Conservation (phyloP, 2,888 invertebrate species). For the Carabus problematicus region DNA sequence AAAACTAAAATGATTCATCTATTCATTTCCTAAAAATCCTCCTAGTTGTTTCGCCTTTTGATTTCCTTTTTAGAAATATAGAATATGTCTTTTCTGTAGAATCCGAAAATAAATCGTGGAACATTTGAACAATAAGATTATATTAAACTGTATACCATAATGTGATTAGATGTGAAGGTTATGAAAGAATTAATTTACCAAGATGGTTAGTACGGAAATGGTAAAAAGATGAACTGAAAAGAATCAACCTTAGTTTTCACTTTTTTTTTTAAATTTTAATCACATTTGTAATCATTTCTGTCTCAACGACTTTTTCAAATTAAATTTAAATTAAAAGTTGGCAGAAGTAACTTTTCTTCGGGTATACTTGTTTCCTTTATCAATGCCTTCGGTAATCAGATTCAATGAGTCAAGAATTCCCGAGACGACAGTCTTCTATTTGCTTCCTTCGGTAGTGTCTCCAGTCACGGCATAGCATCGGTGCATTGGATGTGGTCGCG, state of each 20-base stretch:
- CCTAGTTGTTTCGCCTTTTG: no score
- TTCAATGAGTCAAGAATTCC: conserved; percentile 41
- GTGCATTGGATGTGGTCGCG: conserved; percentile 2
- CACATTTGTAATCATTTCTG: conserved; percentile 41
- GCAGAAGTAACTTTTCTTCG: conserved; percentile 32
- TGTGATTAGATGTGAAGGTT: no score
- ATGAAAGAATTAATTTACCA: no score
- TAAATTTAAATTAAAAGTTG: conserved; percentile 26
- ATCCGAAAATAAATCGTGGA: no score
- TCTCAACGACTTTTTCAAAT: conserved; percentile 28
- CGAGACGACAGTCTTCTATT: conserved; percentile 36
- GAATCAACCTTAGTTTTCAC: conserved; percentile 29
- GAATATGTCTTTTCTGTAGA: no score
- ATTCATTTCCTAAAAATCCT: no score
- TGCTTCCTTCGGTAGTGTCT: conserved; percentile 1
- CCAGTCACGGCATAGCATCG: neutral
- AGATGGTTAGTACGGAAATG: no score
- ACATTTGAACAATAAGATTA: no score
- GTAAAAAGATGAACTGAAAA: conserved; percentile 19
- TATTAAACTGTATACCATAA: no score
- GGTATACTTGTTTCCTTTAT: conserved; percentile 41
- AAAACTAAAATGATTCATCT: no score
- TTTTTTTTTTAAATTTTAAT: conserved; percentile 22
- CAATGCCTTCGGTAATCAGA: conserved; percentile 32
- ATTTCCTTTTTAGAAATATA: no score